Conservation (phyloP, 2,113 vertebrate genomes). For the Oceanodroma tethys region DNA sequence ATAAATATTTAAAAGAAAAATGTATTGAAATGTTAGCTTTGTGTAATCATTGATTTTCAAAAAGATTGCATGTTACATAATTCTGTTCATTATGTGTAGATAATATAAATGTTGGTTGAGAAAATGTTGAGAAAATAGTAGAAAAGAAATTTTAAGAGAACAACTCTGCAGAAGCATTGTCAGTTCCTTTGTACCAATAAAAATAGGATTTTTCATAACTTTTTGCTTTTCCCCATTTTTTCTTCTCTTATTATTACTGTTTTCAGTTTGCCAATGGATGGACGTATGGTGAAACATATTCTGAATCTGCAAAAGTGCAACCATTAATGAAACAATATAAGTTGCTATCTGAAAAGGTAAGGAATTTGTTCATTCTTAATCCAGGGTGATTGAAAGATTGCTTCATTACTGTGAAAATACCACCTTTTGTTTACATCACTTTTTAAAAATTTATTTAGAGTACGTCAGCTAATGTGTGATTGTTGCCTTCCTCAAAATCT, state of each 20-base stretch:
- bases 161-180: background rate
- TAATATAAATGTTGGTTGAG: background rate
- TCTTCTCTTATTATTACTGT: background rate
- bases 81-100: background rate
- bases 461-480: background rate
- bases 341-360: conserved; percentile 90
- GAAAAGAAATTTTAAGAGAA: background rate
- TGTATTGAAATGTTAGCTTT: background rate
- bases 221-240: background rate
- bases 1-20: background rate
- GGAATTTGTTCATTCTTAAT: background rate
- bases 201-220: background rate
- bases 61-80: background rate
- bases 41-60: background rate
- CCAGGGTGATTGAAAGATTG: background rate
- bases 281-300: conserved; percentile 87
- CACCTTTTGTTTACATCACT: background rate
- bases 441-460: background rate
- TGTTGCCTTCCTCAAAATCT: background rate
- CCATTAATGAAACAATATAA: conserved; percentile 93
- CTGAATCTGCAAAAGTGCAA: conserved; percentile 87
- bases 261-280: conserved; percentile 89
- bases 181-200: background rate
- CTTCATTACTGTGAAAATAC: background rate
- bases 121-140: background rate